phyloP scores from a whole-genome alignment of 2,888 invertebrate species.

The Scaptomyza cyrtandrae region DNA sequence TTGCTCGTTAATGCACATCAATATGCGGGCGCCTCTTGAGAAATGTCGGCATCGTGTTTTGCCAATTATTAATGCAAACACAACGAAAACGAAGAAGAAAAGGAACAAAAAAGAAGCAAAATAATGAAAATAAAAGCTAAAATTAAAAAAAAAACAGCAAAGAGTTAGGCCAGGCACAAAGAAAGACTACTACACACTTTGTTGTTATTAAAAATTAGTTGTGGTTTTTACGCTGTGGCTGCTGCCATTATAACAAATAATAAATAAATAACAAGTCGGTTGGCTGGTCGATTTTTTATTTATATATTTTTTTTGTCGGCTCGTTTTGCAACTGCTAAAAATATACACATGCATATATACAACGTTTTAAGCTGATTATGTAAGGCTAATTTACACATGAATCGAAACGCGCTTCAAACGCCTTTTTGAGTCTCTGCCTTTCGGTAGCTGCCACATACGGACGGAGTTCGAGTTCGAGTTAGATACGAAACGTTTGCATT shows the following conservation, averaged over 20 bases:
- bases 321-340: conserved; percentile 76
- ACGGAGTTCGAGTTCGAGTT: conserved; percentile 3
- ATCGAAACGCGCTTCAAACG: conserved; percentile 53
- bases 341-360: conserved; percentile 38
- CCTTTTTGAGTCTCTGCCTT: conserved; percentile 40
- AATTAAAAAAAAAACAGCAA: conserved; percentile 14
- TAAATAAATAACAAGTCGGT: conserved; percentile 44
- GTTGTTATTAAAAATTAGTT: conserved; percentile 69
- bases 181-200: conserved; percentile 36
- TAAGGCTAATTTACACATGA: conserved; percentile 79
- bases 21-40: conserved; percentile 58
- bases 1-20: conserved; percentile 62
- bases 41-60: conserved; percentile 58
- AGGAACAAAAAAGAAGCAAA: conserved; percentile 3
- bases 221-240: conserved; percentile 58
- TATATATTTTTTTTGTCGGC: conserved; percentile 26
- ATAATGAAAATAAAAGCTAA: conserved; percentile 15
- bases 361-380: conserved; percentile 71
- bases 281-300: conserved; percentile 18
- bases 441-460: conserved; percentile 33
- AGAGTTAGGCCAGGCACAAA: conserved; percentile 22
- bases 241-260: conserved; percentile 16
- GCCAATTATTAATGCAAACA: conserved; percentile 50
- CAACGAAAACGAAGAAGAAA: conserved; percentile 1
- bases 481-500: conserved; percentile 41